These are phyloP conservation scores for Pachyramphus minor DNA, from an alignment of 2,113 vertebrate species.

Conservation along the genomic window DNA sequence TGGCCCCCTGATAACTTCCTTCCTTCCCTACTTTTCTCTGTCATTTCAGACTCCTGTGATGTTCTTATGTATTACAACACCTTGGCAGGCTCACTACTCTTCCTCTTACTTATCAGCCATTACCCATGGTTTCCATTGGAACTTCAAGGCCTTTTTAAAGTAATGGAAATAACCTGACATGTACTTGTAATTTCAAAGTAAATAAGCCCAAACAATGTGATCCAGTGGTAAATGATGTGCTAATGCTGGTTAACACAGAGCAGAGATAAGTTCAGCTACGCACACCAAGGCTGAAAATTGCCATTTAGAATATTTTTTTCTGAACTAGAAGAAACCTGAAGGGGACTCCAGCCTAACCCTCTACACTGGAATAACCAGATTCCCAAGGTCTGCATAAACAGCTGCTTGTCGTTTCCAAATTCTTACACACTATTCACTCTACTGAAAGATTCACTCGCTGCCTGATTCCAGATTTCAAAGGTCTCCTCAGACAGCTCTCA, in stretches of 20 bases:
- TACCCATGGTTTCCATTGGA: conserved; percentile 11
- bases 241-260: not conserved
- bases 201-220: conserved; percentile 8
- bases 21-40: conserved; percentile 4
- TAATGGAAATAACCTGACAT: conserved; percentile 35
- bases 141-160: conserved; percentile 8
- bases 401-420: not conserved
- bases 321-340: not conserved
- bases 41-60: conserved; percentile 15
- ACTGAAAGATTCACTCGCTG: not conserved
- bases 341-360: not conserved
- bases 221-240: not conserved
- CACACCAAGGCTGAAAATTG: not conserved
- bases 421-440: not conserved
- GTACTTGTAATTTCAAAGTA: not conserved
- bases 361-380: not conserved
- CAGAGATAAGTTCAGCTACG: not conserved
- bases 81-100: not conserved
- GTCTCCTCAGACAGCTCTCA: not conserved
- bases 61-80: conserved; percentile 4
- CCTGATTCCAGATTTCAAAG: not conserved
- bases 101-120: conserved; percentile 21
- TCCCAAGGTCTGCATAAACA: not conserved
- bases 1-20: conserved; percentile 31
- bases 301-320: not conserved